Evolutionary conservation across 2,113 vertebrate species (phyloP), one percentile per base, ranked within the genome.

Genomic region (Scomber colias): DNA sequence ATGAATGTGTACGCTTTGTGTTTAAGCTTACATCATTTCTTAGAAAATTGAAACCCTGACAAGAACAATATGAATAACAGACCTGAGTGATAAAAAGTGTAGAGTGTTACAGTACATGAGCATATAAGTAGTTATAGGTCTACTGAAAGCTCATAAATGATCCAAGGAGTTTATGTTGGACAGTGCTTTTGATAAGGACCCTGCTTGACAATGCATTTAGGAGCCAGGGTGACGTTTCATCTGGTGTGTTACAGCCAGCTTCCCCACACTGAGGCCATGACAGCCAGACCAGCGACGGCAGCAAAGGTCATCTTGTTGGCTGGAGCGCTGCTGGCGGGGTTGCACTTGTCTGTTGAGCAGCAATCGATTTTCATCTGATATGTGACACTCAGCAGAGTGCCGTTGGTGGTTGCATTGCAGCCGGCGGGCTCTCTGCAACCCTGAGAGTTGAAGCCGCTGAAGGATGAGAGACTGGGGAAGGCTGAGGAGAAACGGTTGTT

Each of bases 311-410:
- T 77, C 79, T 82, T 89, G 71, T 57, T 46, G 50, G 81, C 59
- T 0, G 92, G 40, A 14, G 92, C 90, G 0, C 73, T 67, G 12
- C 0, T 85, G 30, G 63, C 0, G 0, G 91, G 67, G 92, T 94
- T 94, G 85, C 94, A 95, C 0, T 31, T 71, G 76, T 92, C 10
- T 0, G 80, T n/a, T 3, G 2, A n/a, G 73, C 94, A 95, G 79
- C 94, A 95, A 0, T 0, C 0, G 0, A n/a, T 0, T 0, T 0
- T 0, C 14, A 44, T 0, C 1, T 0, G 0, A 54, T 80, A 91
- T 1, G 0, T 0, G 1, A 75, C 2, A 0, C 59, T 35, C 15
- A 92, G 9, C 8, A 93, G 0, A 9, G 27, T 76, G 11, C 0
- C 0, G 0, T 2, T 71, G 11, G 0, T 0, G n/a, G 79, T 87